Evolutionary conservation across 2,888 invertebrate genomes (phyloP).

Genomic region (Chaetogeoica ovagalla): DNA sequence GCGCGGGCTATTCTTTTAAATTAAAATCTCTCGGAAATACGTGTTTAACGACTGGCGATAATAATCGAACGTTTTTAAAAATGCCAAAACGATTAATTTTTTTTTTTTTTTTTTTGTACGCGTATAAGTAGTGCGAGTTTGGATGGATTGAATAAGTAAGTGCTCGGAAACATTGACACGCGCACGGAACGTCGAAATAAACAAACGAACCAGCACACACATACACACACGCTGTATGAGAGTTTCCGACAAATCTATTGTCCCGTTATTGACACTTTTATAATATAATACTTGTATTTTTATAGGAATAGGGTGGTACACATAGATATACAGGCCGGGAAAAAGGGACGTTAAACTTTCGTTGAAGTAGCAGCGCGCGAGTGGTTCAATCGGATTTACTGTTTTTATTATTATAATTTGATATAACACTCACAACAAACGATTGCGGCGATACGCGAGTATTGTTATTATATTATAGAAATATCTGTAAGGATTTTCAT

Average conservation of each 20-base stretch:
- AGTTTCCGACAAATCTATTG: conserved; percentile 5
- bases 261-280: conserved; percentile 21
- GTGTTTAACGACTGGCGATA: too few relatives aligned
- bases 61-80: not conserved
- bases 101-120: not conserved
- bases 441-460: too few relatives aligned
- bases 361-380: not conserved
- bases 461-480: not conserved
- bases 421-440: too few relatives aligned
- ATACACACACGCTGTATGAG: not conserved
- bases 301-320: not conserved
- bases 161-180: not conserved
- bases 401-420: not conserved
- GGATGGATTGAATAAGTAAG: not conserved
- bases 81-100: not conserved
- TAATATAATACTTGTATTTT: conserved; percentile 8
- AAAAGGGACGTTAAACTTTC: not conserved
- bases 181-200: not conserved
- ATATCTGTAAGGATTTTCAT: too few relatives aligned
- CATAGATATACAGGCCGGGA: too few relatives aligned
- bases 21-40: too few relatives aligned
- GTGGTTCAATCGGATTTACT: conserved; percentile 4
- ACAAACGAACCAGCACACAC: not conserved
- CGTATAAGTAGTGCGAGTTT: not conserved
- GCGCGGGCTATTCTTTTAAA: too few relatives aligned